These are phyloP conservation scores for Ips nitidus DNA, from an alignment of 1,140 invertebrate species.

Conservation along the genomic window DNA sequence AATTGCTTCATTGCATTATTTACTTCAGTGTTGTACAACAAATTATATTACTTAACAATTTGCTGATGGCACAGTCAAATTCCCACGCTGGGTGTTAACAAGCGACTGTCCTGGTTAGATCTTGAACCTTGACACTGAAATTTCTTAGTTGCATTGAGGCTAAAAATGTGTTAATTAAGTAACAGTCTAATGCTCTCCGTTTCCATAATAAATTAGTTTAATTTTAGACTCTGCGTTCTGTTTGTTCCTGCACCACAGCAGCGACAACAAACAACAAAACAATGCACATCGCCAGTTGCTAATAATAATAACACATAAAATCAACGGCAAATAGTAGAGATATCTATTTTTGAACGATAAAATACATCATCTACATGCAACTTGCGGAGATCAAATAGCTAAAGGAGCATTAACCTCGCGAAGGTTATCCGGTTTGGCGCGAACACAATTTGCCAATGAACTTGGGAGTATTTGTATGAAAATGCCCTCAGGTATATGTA, in stretches of 20 bases:
- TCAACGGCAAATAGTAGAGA: no score
- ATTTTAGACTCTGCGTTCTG: no score
- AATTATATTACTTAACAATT: slow-evolving; percentile 9
- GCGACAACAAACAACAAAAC: no score
- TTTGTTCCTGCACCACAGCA: no score
- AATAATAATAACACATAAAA: no score
- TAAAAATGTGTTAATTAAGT: no score
- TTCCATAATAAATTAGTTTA: no score
- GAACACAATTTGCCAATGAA: slow-evolving; percentile 35
- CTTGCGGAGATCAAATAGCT: slow-evolving; percentile 29
- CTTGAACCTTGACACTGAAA: no score
- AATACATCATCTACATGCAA: slow-evolving; percentile 25
- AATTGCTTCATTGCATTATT: neutral
- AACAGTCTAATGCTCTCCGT: no score
- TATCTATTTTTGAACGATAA: slow-evolving; percentile 19
- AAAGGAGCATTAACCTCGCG: slow-evolving; percentile 30
- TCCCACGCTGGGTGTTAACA: neutral
- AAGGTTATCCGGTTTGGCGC: slow-evolving; percentile 31
- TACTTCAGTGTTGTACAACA: neutral
- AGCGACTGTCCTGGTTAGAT: no score
- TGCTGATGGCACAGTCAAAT: neutral
- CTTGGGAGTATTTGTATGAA: slow-evolving; percentile 26
- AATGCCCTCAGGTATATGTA: slow-evolving; percentile 16
- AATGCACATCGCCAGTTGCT: no score
- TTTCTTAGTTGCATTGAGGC: no score